phyloP scores from a whole-genome alignment of 2,797 vertebrate species.

The Sylvilagus floridanus region DNA sequence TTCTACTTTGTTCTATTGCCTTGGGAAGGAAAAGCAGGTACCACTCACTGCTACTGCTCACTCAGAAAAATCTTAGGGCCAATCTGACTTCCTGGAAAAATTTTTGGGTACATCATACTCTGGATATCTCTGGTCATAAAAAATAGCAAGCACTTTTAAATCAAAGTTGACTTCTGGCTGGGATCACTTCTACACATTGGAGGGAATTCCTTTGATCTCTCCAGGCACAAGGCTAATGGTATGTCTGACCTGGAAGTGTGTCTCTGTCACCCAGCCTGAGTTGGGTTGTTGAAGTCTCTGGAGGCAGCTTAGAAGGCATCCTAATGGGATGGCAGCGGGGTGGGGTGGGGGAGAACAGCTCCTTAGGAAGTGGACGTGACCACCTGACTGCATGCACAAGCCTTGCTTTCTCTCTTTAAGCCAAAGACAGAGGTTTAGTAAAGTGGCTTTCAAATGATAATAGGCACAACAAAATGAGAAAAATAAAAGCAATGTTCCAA shows the following conservation, averaged over 20 bases:
- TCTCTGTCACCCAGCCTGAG: conserved; percentile 72
- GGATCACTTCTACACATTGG: conserved; percentile 65
- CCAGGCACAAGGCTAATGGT: conserved; percentile 77
- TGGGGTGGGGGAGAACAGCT: neutral
- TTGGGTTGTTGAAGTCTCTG: conserved; percentile 56
- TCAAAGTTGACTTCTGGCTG: conserved; percentile 80
- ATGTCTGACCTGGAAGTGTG: conserved; percentile 72
- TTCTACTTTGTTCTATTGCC: neutral
- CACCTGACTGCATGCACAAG: neutral
- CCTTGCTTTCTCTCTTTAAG: neutral
- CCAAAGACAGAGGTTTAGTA: neutral
- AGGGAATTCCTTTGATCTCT: conserved; percentile 55
- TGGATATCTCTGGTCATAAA: conserved; percentile 84
- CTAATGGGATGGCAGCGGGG: neutral
- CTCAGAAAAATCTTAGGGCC: neutral
- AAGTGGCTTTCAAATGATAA: neutral
- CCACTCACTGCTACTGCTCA: neutral
- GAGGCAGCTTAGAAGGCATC: conserved; percentile 16
- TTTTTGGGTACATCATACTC: conserved; percentile 68
- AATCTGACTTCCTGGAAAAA: neutral
- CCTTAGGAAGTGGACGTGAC: neutral
- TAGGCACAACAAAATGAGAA: neutral
- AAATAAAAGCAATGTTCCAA: neutral
- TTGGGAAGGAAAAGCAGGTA: neutral
- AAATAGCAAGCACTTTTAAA: conserved; percentile 82